Conservation (phyloP, 2,113 vertebrate species). For the Aythya baeri region DNA sequence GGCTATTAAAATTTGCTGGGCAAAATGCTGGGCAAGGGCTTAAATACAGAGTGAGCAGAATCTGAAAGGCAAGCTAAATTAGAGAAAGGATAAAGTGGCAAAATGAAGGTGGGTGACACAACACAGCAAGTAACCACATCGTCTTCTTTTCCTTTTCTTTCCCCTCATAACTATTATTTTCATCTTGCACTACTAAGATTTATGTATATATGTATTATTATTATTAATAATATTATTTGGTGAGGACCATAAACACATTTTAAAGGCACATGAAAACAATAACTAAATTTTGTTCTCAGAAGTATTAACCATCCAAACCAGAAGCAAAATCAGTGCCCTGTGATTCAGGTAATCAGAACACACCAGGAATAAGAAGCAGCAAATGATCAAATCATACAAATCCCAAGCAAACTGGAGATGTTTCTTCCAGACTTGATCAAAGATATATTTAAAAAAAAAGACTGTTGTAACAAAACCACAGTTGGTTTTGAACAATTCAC, state of each 20-base stretch:
- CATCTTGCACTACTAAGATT: too few species aligned
- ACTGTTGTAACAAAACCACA: not conserved
- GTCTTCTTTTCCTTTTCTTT: not conserved
- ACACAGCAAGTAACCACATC: rapidly evolving
- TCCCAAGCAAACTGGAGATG: not conserved
- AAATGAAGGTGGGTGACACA: not conserved
- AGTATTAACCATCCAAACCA: not conserved
- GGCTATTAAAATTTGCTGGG: rapidly evolving
- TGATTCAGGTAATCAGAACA: not conserved
- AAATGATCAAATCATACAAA: rapidly evolving
- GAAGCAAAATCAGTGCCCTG: not conserved
- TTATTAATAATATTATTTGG: not conserved
- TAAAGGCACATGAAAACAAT: not conserved
- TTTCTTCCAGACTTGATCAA: not conserved
- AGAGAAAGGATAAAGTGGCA: not conserved
- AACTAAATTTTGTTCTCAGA: not conserved
- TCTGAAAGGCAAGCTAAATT: not conserved
- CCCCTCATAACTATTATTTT: rapidly evolving
- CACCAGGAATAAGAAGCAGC: not conserved
- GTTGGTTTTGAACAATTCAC: not conserved
- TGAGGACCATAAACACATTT: not conserved
- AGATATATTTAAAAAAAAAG: not conserved
- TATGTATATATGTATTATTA: not conserved
- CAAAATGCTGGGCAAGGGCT: not conserved
- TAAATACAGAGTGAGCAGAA: not conserved